Evolutionary conservation across 2,888 invertebrate species (phyloP).

Genomic region (Schrankia costaestrigalis): DNA sequence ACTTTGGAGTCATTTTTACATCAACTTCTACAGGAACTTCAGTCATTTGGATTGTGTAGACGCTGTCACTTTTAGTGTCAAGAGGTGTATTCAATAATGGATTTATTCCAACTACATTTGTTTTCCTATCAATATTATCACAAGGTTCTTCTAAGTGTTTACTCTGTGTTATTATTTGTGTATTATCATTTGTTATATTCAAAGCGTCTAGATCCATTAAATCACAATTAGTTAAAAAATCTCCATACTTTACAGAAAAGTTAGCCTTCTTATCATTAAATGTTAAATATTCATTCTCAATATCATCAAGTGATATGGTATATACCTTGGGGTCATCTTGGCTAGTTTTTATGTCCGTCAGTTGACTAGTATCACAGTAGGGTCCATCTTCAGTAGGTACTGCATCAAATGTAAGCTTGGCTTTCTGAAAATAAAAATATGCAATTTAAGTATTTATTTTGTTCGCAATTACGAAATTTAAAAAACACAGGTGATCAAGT

Average conservation of each 20-base stretch:
- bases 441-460: not conserved
- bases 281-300: conserved; percentile 57
- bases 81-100: conserved; percentile 1
- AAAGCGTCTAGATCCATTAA: conserved; percentile 33
- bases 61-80: conserved; percentile 2
- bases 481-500: not conserved
- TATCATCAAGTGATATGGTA: conserved; percentile 56
- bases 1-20: not conserved
- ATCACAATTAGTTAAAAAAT: conserved; percentile 64
- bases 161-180: conserved; percentile 6
- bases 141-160: conserved; percentile 1
- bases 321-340: conserved; percentile 33
- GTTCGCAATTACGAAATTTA: not conserved
- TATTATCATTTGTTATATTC: conserved; percentile 24
- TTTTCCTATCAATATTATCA: conserved; percentile 4
- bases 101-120: conserved; percentile 2
- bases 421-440: conserved; percentile 59
- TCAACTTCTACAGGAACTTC: conserved; percentile 2
- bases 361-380: conserved; percentile 45
- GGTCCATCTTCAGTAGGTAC: conserved; percentile 77
- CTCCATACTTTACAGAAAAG: conserved; percentile 61
- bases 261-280: conserved; percentile 56
- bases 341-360: conserved; percentile 14
- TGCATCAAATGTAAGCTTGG: conserved; percentile 76
- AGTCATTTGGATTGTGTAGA: conserved; percentile 1